Evolutionary conservation across 2,797 vertebrate species (phyloP), one percentile per base, ranked within the genome.

Genomic region (Gymnocypris eckloni): DNA sequence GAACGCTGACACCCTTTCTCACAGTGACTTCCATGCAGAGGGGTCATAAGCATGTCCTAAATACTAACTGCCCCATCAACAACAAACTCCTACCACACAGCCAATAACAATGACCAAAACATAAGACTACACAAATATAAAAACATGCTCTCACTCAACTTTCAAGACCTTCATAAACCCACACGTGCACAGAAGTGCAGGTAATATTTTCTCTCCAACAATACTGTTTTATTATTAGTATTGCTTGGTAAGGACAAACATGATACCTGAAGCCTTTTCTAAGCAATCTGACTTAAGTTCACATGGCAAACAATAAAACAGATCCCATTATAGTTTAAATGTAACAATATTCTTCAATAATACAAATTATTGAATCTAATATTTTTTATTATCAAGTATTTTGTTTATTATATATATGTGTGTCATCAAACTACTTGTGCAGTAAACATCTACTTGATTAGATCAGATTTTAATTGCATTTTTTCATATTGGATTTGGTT

Each of bases 11-110:
- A 79, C 15, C 77, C 39, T 79, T 79, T 64, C 33, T 79, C 77
- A 78, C 76, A 25, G 75, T n/a, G 76, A 78, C 76, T 59, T 78
- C 52, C 76, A 2, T 33, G 28, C 28, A 78, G 39, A 66, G n/a
- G 77, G 78, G 78, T 79, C 39, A 79, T 33, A 33, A 45, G 78
- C 25, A 13, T 79, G 78, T 13, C 78, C 78, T 67, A 66, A 86
- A 73, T 86, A 84, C 79, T 11, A 73, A 4, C 10, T 81, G 77
- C 52, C 67, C 37, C 25, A 71, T 59, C 59, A 86, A 52, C 83
- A 59, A 2, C 0, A 12, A 79, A 64, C 41, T 28, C n/a, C 56
- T 61, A 61, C 2, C 54, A 41, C 20, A 25, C 5, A 16, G 8
- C 8, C 10, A 48, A 78, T 41, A 43, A 25, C 37, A 56, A 56